Percentiles rank a stretch among this genome's conserved stretches.
Evolutionary conservation across 2,888 invertebrate species (phyloP).

Genomic region (Drosophila siamana): DNA sequence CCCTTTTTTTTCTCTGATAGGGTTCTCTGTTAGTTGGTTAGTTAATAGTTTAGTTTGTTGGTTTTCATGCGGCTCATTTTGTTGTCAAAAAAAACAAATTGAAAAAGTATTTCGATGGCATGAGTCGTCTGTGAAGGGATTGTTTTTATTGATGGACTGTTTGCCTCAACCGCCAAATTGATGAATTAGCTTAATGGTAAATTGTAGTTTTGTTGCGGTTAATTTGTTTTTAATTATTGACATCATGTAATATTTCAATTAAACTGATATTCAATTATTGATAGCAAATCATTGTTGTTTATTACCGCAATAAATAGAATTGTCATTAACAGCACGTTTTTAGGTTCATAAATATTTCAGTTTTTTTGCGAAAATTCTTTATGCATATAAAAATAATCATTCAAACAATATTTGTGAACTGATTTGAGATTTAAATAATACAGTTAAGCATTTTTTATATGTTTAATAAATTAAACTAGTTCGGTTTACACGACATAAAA

Average conservation of each 20-base stretch:
- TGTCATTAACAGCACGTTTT: not conserved
- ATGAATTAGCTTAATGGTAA: constrained; percentile 24
- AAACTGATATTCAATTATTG: constrained; percentile 9
- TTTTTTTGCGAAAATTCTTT: not conserved
- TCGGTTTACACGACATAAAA: not conserved
- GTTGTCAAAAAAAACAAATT: constrained; percentile 33
- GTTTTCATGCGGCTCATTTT: constrained; percentile 54
- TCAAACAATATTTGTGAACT: not conserved
- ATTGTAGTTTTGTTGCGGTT: constrained; percentile 5
- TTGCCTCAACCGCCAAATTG: constrained; percentile 5
- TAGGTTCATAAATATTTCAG: not conserved
- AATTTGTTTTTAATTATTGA: constrained; percentile 30
- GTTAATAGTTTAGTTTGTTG: constrained; percentile 54
- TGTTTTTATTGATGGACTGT: constrained; percentile 19
- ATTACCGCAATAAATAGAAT: constrained; percentile 11
- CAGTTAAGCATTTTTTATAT: not conserved
- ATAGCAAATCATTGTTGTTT: not conserved
- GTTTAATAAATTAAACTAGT: not conserved
- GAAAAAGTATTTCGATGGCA: constrained; percentile 1
- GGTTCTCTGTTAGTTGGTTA: constrained; percentile 37
- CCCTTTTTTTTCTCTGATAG: constrained; percentile 12
- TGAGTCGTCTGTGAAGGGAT: constrained; percentile 6
- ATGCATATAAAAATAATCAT: not conserved
- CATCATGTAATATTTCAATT: constrained; percentile 8
- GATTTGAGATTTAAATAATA: no score